Evolutionary conservation across 2,797 vertebrate species (phyloP).

Genomic region (Clangula hyemalis): DNA sequence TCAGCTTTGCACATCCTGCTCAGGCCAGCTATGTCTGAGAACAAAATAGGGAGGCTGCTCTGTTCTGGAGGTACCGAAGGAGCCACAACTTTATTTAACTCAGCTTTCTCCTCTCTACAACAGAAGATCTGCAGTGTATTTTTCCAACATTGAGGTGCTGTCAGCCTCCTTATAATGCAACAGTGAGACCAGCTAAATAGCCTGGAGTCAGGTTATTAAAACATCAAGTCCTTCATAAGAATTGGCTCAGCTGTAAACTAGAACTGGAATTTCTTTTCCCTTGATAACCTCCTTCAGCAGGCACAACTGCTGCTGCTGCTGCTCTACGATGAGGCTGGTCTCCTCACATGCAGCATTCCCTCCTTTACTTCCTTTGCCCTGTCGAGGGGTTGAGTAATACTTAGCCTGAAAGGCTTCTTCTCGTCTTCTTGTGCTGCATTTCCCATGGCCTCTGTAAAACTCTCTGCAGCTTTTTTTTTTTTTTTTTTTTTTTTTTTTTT

Average conservation of each 20-base stretch:
- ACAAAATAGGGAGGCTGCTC: neutral
- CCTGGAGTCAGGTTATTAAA: neutral
- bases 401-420: neutral
- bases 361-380: neutral
- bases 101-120: neutral
- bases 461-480: neutral
- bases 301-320: neutral
- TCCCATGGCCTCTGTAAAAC: neutral
- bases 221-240: neutral
- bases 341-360: neutral
- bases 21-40: neutral
- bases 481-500: neutral
- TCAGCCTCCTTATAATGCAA: neutral
- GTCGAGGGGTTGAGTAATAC: neutral
- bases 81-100: neutral
- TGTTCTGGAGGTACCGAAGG: accelerated
- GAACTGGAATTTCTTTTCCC: neutral
- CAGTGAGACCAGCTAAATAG: neutral
- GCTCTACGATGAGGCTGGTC: neutral
- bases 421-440: accelerated
- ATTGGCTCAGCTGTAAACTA: neutral
- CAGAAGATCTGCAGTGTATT: neutral
- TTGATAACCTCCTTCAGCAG: neutral
- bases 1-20: neutral
- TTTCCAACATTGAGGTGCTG: neutral